phyloP scores from a whole-genome alignment of 1,140 invertebrate species.

The Camponotus floridanus region DNA sequence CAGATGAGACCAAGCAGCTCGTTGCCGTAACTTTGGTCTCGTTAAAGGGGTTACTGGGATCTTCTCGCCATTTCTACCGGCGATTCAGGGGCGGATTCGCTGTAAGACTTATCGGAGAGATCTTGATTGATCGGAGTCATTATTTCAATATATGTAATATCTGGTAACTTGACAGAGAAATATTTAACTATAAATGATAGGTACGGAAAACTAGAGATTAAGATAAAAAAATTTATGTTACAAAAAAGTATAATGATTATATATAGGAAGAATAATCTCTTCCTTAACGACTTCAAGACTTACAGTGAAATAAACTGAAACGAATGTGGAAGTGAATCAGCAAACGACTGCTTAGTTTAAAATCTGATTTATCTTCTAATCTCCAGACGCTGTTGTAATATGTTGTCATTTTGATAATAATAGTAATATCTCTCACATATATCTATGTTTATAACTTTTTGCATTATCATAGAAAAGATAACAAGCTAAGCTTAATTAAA shows the following conservation, averaged over 20 bases:
- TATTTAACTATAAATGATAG: neutral
- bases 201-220: neutral
- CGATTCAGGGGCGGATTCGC: neutral
- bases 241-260: slow-evolving; percentile 8
- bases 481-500: neutral
- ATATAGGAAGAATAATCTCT: slow-evolving; percentile 22
- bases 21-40: slow-evolving; percentile 29
- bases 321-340: slow-evolving; percentile 47
- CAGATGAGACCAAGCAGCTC: neutral
- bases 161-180: neutral
- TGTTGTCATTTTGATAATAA: slow-evolving; percentile 34
- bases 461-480: neutral
- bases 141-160: neutral
- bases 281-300: slow-evolving; percentile 40
- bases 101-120: neutral
- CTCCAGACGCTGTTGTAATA: neutral
- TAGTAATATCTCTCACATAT: neutral
- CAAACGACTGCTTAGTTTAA: slow-evolving; percentile 45
- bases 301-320: slow-evolving; percentile 29
- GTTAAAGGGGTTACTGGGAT: slow-evolving; percentile 8
- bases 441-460: neutral
- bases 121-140: neutral
- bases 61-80: neutral
- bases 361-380: slow-evolving; percentile 42
- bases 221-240: slow-evolving; percentile 17